phyloP scores from a whole-genome alignment of 2,797 vertebrate genomes.

The Thamnophis elegans region DNA sequence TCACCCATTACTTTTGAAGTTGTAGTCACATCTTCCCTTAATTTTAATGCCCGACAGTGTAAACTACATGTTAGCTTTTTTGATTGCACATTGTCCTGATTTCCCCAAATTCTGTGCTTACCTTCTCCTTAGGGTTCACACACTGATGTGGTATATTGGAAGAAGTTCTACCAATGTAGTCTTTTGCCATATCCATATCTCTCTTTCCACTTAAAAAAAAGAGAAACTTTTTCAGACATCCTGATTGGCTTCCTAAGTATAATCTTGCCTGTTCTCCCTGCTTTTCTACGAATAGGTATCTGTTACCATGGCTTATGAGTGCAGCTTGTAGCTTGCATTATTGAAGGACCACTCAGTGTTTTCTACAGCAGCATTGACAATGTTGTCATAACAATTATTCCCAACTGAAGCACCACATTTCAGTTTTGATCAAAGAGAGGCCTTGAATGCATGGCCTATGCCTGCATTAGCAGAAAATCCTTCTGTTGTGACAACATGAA shows the following conservation, averaged over 20 bases:
- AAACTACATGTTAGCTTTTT: background rate
- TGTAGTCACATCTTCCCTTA: background rate
- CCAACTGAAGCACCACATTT: background rate
- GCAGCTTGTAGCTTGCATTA: background rate
- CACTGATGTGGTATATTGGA: background rate
- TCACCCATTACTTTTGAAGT: background rate
- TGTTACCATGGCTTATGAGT: background rate
- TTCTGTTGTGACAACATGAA: background rate
- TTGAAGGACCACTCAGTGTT: background rate
- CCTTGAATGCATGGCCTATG: background rate
- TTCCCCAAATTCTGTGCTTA: background rate
- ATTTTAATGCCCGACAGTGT: background rate
- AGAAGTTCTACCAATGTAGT: background rate
- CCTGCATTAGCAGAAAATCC: background rate
- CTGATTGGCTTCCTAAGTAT: background rate
- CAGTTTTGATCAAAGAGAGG: conserved; percentile 2
- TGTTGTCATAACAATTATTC: background rate
- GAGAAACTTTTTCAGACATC: background rate
- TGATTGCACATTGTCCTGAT: background rate
- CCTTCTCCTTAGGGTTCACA: background rate
- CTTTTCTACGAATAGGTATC: background rate
- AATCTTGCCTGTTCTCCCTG: background rate
- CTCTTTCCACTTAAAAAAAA: background rate
- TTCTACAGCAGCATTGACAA: background rate
- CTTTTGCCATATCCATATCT: background rate